phyloP scores from a whole-genome alignment of 30 jellyfish, hydroid and myxozoan species.

The Clytia hemisphaerica region DNA sequence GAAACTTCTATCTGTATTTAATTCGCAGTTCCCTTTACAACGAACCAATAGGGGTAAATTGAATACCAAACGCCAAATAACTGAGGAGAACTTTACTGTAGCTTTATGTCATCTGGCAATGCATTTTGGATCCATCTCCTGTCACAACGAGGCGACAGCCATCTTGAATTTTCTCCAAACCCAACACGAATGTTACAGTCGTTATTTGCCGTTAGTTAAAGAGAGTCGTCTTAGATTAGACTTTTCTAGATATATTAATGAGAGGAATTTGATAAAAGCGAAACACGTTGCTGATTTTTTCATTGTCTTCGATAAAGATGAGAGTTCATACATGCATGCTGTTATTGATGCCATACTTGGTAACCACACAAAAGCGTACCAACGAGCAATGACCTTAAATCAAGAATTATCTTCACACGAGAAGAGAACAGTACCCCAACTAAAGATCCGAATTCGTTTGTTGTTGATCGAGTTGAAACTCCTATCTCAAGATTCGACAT shows the following conservation, averaged over 20 bases:
- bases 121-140: background rate
- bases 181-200: constrained; percentile 6
- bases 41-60: background rate
- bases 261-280: constrained; percentile 1
- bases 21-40: background rate
- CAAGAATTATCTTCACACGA: background rate
- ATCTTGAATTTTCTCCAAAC: background rate
- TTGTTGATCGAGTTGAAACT: background rate
- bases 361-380: constrained; percentile 4
- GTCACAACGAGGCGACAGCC: background rate
- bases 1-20: background rate
- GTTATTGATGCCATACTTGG: constrained; percentile 16
- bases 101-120: constrained; percentile 20
- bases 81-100: constrained; percentile 19
- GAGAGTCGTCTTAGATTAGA: background rate
- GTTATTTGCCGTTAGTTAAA: background rate
- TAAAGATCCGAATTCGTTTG: background rate
- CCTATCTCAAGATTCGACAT: constrained; percentile 8
- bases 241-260: background rate
- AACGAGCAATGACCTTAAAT: background rate
- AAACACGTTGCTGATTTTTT: background rate
- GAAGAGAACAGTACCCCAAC: background rate
- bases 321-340: constrained; percentile 1
- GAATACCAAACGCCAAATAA: background rate
- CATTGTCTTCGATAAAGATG: background rate